Base-by-base conservation (phyloP, 1,140 invertebrate species). In the Limonius californicus region DNA sequence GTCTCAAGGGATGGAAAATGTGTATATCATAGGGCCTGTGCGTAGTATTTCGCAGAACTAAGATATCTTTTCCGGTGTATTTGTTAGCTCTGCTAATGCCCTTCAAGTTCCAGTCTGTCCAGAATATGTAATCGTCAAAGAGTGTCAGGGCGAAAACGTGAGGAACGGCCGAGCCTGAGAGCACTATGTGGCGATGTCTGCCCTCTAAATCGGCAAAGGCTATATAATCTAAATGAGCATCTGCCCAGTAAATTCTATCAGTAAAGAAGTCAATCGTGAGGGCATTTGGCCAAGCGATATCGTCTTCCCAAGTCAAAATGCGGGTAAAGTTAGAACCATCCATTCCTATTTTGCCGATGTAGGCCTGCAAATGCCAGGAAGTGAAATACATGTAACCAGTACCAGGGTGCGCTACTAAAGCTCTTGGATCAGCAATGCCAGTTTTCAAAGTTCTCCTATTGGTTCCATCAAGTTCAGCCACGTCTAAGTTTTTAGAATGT, bases 51-150 rank as follows among this genome's bases (percentile, higher is more conserved):
- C 94, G 77, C 0, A 98, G 72, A 1, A 92, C 79, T n/a, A 82
- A 84, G 3, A 92, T 78, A 67, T 93, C 86, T 54, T 82, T 81
- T 35, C 92, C 94, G 4, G 88, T 92, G 73, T 92, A 95, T 76
- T 97, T 97, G 60, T 95, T 90, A 0, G 92, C 92, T 62, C 86
- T 85, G 47, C 87, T 86, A 30, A 94, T 90, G 0, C 88, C 89
- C 76, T 97, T 96, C 15, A 96, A 76, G 74, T 98, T 98, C 96
- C 97, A 98, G 74, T 99, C 97, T 2, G 95, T 97, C 95, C 96
- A 99, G 78, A 91, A 99, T 4, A 99, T 86, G 67, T 86, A 88
- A 72, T 98, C 94, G 68, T 97, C 95, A 77, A 98, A 98, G 0
- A 99, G 82, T 1, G 90, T 89, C 12, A 99, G 79, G 0, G 95